phyloP scores from a whole-genome alignment of 1,140 invertebrate species.

The Hirudo medicinalis region DNA sequence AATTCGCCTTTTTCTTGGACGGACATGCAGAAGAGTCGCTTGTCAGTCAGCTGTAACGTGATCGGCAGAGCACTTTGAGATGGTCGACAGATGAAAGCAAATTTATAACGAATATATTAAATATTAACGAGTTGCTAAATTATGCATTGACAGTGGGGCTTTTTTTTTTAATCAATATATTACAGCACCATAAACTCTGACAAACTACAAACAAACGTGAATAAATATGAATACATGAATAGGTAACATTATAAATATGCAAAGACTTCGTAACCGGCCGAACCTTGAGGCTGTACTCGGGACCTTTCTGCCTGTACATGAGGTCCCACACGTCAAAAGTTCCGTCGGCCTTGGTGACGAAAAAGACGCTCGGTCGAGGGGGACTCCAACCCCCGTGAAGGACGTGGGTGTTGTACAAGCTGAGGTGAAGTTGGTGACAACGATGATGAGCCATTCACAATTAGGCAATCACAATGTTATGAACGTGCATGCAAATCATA shows the following conservation, averaged over 20 bases:
- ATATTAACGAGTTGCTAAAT: no score
- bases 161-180: no score
- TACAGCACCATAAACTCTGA: no score
- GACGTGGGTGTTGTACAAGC: conserved; percentile 16
- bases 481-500: no score
- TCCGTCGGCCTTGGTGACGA: conserved; percentile 70
- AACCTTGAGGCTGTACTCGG: conserved; percentile 68
- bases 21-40: conserved; percentile 45
- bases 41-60: conserved; percentile 38
- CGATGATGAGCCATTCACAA: not conserved
- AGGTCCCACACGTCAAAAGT: conserved; percentile 73
- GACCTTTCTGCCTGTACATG: conserved; percentile 67
- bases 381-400: conserved; percentile 67
- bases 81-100: no score
- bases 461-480: no score
- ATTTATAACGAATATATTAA: no score
- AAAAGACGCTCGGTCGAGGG: conserved; percentile 74
- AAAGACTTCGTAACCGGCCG: conserved; percentile 18
- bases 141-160: no score
- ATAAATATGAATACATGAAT: no score
- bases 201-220: no score
- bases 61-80: no score
- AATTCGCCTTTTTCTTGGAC: conserved; percentile 53
- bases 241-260: no score
- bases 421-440: not conserved